phyloP scores from a whole-genome alignment of 2,797 vertebrate species.

The Vultur gryphus region DNA sequence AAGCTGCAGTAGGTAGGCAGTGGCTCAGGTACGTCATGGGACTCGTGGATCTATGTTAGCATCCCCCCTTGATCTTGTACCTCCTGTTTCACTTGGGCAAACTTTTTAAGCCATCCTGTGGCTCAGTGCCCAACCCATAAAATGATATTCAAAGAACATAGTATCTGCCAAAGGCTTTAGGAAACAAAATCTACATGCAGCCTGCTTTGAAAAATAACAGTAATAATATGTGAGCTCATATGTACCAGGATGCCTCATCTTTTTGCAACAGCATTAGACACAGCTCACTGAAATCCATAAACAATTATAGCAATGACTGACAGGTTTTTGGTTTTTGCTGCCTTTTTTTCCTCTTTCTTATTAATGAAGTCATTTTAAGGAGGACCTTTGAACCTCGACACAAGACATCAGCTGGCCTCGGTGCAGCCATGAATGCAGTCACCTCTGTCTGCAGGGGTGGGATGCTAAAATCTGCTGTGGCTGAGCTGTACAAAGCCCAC shows the following conservation, averaged over 20 bases:
- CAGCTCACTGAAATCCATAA: neutral
- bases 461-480: neutral
- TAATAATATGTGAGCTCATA: neutral
- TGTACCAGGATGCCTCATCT: neutral
- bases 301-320: neutral
- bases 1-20: neutral
- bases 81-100: neutral
- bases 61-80: neutral
- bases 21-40: neutral
- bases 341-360: neutral
- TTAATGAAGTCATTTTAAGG: neutral
- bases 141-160: accelerated
- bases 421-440: accelerated
- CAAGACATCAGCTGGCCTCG: neutral
- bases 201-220: neutral
- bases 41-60: neutral
- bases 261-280: neutral
- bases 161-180: neutral
- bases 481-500: neutral
- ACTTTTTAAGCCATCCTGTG: too few species aligned
- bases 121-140: neutral
- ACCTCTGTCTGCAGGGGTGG: neutral
- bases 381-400: neutral
- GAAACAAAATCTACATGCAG: neutral
- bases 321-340: neutral